phyloP scores from a whole-genome alignment of 1,140 invertebrate genomes.

The Antheraea pernyi region DNA sequence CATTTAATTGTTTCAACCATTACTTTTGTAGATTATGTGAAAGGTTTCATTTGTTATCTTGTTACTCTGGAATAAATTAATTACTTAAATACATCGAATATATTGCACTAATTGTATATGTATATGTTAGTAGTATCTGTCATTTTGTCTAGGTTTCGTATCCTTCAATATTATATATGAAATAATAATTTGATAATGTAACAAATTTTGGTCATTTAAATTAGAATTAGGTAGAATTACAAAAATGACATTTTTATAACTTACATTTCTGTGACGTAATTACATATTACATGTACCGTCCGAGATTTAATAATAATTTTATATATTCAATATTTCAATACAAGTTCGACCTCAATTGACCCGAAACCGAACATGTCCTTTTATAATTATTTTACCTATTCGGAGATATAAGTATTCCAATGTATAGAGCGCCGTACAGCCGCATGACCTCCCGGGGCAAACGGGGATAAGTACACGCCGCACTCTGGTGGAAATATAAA shows the following conservation, averaged over 20 bases:
- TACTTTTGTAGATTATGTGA: background rate
- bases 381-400: slow-evolving; percentile 51
- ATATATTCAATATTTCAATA: background rate
- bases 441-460: slow-evolving; percentile 71
- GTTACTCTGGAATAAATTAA: no score
- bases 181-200: no score
- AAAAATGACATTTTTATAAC: no score
- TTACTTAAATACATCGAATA: no score
- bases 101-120: no score
- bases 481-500: slow-evolving; percentile 75
- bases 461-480: slow-evolving; percentile 65
- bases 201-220: no score
- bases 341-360: background rate
- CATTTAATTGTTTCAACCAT: background rate
- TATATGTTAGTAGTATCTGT: no score
- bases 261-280: no score
- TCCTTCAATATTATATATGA: no score
- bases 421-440: slow-evolving; percentile 42
- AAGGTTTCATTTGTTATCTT: background rate
- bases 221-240: no score
- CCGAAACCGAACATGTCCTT: slow-evolving; percentile 37
- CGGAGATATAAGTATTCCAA: slow-evolving; percentile 53
- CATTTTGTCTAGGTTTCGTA: no score
- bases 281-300: no score
- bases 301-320: background rate